Percentiles rank a stretch among this genome's conserved stretches.
Evolutionary conservation across 2,888 invertebrate genomes (phyloP).

Genomic region (Cerceris ruficornis): DNA sequence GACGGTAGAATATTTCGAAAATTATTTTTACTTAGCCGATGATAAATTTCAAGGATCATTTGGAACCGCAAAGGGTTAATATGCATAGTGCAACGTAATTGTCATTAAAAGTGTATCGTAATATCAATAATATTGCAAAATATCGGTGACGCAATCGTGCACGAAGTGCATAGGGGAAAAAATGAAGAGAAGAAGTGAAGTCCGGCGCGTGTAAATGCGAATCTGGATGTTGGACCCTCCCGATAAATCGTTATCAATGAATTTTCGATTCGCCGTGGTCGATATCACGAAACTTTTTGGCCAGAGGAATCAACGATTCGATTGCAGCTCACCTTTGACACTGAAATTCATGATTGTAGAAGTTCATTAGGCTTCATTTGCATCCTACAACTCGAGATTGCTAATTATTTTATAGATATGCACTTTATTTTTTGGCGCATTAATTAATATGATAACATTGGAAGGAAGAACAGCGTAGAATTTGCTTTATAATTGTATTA

Average conservation of each 20-base stretch:
- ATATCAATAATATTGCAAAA: too few relatives aligned
- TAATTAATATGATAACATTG: not conserved
- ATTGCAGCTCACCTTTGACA: slow-evolving; percentile 19
- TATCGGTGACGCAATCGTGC: too few relatives aligned
- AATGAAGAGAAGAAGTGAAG: too few relatives aligned
- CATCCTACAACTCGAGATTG: not conserved
- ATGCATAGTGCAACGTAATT: too few relatives aligned
- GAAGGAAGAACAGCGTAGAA: not conserved
- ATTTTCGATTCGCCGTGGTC: not conserved
- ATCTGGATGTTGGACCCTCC: not conserved
- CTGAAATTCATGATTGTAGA: not conserved
- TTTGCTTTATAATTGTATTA: too few relatives aligned
- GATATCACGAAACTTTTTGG: not conserved
- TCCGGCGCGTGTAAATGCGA: not conserved
- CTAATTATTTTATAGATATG: not conserved
- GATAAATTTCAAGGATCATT: too few relatives aligned
- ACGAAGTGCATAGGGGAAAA: too few relatives aligned
- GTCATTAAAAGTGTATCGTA: too few relatives aligned
- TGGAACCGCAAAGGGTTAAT: too few relatives aligned
- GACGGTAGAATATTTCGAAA: too few relatives aligned
- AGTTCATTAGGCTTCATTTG: not conserved
- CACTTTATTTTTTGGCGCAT: not conserved
- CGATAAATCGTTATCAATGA: slow-evolving; percentile 7
- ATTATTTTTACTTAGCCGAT: too few relatives aligned
- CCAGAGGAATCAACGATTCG: not conserved